phyloP scores from a whole-genome alignment of 2,113 vertebrate genomes.

The Rhynchopsitta pachyrhyncha region DNA sequence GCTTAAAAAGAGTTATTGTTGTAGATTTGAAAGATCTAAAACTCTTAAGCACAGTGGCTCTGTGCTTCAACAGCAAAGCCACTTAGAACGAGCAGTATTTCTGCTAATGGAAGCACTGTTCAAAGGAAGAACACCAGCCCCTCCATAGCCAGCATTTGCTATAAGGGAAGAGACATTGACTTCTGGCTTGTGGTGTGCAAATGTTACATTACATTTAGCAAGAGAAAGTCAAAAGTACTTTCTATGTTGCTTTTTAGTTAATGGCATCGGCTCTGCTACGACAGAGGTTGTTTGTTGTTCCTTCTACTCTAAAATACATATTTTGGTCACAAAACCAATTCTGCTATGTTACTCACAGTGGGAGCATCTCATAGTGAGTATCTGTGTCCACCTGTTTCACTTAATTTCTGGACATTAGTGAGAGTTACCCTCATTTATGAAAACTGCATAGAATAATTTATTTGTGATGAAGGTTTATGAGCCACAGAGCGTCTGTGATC shows the following conservation, averaged over 20 bases:
- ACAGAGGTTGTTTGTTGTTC: not conserved
- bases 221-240: not conserved
- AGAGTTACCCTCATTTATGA: not conserved
- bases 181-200: slow-evolving; percentile 6
- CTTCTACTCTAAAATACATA: not conserved
- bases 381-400: not conserved
- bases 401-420: not conserved
- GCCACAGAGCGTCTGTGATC: not conserved
- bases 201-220: not conserved
- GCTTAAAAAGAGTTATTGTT: not conserved
- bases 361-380: not conserved
- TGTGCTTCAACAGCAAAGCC: slow-evolving; percentile 18
- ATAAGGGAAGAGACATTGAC: slow-evolving; percentile 19
- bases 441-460: not conserved
- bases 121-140: slow-evolving; percentile 24
- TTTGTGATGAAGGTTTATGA: not conserved
- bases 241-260: slow-evolving; percentile 16
- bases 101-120: slow-evolving; percentile 61
- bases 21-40: slow-evolving; percentile 25
- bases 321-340: not conserved
- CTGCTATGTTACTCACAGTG: not conserved
- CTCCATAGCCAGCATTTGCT: slow-evolving; percentile 1
- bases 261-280: not conserved
- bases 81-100: slow-evolving; percentile 7
- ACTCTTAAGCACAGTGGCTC: not conserved